Evolutionary conservation across 2,113 vertebrate genomes (phyloP).

Genomic region (Otolemur garnettii): DNA sequence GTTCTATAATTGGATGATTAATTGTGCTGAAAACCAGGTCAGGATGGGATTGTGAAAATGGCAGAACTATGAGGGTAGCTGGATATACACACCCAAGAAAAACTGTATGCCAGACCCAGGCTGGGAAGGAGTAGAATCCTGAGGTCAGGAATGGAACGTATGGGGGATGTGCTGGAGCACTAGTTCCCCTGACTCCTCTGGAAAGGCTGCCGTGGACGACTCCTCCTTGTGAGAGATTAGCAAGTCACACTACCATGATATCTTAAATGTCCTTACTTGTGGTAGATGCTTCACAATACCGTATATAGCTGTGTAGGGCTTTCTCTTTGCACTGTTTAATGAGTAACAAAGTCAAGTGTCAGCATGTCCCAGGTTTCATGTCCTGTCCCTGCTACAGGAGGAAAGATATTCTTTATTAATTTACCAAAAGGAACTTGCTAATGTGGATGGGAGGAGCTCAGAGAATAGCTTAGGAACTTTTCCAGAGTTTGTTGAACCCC

Average conservation of each 20-base stretch:
- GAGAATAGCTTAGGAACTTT: neutral
- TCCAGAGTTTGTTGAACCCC: neutral
- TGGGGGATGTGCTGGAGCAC: neutral
- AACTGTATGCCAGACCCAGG: neutral
- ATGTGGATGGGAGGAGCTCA: neutral
- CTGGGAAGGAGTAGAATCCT: neutral
- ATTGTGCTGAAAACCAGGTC: neutral
- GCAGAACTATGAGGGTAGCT: neutral
- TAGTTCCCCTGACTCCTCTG: neutral
- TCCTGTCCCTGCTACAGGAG: neutral
- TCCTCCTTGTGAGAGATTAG: neutral
- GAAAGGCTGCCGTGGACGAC: fast-evolving
- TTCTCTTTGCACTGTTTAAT: neutral
- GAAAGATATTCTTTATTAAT: neutral
- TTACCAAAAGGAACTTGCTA: neutral
- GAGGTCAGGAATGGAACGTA: neutral
- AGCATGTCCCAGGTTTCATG: neutral
- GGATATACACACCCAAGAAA: neutral
- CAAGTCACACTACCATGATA: neutral
- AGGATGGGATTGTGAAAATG: neutral
- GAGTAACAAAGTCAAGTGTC: neutral
- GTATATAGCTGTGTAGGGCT: neutral
- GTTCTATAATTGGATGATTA: neutral
- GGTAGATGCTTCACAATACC: neutral
- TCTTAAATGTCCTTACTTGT: neutral